Conservation (phyloP, 2,888 invertebrate genomes). For the Nesidiocoris tenuis region DNA sequence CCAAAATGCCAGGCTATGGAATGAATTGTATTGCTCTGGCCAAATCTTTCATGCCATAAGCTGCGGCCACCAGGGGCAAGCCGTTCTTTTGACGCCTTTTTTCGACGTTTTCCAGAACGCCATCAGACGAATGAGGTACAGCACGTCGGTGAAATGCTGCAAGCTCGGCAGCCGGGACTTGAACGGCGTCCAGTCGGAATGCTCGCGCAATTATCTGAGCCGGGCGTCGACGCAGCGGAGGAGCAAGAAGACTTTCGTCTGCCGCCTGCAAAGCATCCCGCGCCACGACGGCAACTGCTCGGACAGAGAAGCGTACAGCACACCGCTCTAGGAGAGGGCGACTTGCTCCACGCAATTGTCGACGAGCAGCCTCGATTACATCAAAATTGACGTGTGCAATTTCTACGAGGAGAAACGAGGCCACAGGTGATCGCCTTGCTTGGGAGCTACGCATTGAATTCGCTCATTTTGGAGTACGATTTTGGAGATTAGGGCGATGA, state of each 20-base stretch:
- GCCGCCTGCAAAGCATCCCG: constrained; percentile 37
- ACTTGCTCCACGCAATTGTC: constrained; percentile 34
- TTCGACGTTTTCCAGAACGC: constrained; percentile 43
- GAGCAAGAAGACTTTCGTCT: constrained; percentile 31
- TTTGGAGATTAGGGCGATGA: no score
- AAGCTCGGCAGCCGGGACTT: constrained; percentile 21
- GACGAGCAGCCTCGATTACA: constrained; percentile 33
- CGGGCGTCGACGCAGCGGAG: constrained; percentile 36
- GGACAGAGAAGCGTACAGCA: constrained; percentile 29
- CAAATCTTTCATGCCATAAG: no score
- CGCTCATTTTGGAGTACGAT: no score
- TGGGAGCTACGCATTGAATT: no score
- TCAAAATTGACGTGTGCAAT: constrained; percentile 37
- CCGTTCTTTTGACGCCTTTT: no score
- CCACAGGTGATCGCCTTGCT: constrained; percentile 21
- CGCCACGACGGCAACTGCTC: constrained; percentile 8
- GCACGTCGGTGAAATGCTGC: constrained; percentile 35
- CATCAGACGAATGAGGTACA: constrained; percentile 42
- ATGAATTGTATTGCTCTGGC: no score
- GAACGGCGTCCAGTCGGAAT: constrained; percentile 40
- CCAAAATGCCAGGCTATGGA: no score
- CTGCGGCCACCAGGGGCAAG: no score
- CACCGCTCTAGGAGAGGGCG: constrained; percentile 37
- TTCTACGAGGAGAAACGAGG: constrained; percentile 25
- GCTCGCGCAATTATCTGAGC: constrained; percentile 38